These are phyloP conservation scores for Aspidiotus rigidus DNA, from an alignment of 2,888 invertebrate species.

Conservation along the genomic window DNA sequence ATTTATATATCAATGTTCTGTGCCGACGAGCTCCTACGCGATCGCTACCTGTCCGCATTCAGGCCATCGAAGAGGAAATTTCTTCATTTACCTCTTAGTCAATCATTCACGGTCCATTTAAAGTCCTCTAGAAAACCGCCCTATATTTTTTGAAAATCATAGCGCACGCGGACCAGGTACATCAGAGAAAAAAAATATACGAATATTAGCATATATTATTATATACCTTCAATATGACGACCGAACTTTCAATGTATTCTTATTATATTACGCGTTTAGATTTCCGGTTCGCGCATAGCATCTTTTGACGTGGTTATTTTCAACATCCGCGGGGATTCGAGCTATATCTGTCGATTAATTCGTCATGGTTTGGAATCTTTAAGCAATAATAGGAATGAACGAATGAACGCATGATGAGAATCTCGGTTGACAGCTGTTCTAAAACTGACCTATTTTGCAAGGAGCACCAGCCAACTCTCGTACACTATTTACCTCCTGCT, in stretches of 20 bases:
- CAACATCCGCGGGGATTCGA: slow-evolving; percentile 3
- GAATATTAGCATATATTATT: slow-evolving; percentile 1
- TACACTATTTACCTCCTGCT: neutral
- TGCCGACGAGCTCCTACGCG: too few species aligned
- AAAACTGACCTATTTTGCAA: slow-evolving; percentile 2
- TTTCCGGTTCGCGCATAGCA: neutral
- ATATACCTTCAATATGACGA: neutral
- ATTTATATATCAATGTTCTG: too few species aligned
- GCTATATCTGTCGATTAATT: neutral
- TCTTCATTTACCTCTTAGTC: too few species aligned
- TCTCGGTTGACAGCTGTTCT: neutral
- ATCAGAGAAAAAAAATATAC: neutral
- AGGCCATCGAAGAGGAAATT: too few species aligned
- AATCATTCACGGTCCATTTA: too few species aligned
- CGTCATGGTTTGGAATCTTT: neutral
- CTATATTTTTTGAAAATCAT: too few species aligned
- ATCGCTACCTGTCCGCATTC: too few species aligned
- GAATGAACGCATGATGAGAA: neutral
- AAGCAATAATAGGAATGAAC: neutral
- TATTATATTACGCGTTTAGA: neutral
- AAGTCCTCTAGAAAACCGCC: too few species aligned
- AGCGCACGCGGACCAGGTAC: neutral
- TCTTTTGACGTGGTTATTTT: slow-evolving; percentile 2
- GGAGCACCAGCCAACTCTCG: neutral
- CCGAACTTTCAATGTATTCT: neutral